Conservation (phyloP, 23 tunicate species). For the Diplosoma virens region DNA sequence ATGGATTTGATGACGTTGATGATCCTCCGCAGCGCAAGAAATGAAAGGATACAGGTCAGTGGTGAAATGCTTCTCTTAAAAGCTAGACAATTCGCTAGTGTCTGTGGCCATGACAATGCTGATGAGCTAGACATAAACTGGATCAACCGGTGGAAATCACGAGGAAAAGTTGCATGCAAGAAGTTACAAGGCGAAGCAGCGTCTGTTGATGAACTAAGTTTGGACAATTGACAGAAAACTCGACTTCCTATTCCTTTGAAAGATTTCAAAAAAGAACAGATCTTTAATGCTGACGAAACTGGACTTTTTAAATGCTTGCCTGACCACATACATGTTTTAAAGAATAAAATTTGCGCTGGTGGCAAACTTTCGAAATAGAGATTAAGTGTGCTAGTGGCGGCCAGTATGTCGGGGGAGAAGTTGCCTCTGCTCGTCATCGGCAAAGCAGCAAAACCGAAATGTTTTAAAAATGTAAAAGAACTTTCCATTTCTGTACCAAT, state of each 20-base stretch:
- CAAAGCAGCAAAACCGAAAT: not conserved
- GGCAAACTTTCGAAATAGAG: not conserved
- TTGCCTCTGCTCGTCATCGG: not conserved
- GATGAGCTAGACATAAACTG: conserved; percentile 5
- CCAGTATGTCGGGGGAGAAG: not conserved
- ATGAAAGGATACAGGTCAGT: conserved; percentile 19
- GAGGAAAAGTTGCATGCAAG: no score
- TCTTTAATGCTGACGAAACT: not conserved
- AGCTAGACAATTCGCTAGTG: conserved; percentile 5
- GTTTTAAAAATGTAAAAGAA: not conserved
- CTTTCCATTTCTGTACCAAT: not conserved
- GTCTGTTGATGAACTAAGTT: not conserved
- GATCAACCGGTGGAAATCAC: not conserved
- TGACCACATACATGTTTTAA: no score
- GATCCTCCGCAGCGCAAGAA: conserved; percentile 23
- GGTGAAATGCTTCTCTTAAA: conserved; percentile 15
- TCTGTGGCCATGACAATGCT: conserved; percentile 4
- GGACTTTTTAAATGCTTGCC: not conserved
- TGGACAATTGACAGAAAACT: not conserved
- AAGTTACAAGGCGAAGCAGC: no score
- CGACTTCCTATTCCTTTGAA: not conserved
- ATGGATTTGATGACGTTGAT: conserved; percentile 9
- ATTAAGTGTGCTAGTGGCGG: not conserved
- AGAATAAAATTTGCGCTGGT: no score
- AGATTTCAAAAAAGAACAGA: not conserved